Evolutionary conservation across 2,888 invertebrate species (phyloP).

Genomic region (Scaptomyza tumidula): DNA sequence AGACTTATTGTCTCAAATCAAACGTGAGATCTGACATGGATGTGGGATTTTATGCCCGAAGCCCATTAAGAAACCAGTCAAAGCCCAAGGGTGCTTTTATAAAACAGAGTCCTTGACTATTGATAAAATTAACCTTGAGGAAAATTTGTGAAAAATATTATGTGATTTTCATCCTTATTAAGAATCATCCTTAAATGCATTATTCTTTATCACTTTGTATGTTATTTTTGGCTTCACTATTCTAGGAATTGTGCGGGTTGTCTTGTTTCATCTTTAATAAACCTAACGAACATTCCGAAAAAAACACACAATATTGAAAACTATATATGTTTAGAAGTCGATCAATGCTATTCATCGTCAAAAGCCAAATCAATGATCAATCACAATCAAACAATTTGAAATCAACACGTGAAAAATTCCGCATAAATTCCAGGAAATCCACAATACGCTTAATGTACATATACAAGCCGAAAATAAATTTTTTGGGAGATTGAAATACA

Average conservation of each 20-base stretch:
- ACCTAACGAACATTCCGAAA: slow-evolving; percentile 4
- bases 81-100: slow-evolving; percentile 1
- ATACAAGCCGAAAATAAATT: slow-evolving; percentile 15
- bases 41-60: slow-evolving; percentile 10
- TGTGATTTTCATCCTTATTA: not conserved
- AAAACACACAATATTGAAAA: slow-evolving; percentile 8
- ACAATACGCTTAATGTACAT: slow-evolving; percentile 54
- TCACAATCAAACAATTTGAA: slow-evolving; percentile 57
- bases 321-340: slow-evolving; percentile 22
- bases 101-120: not conserved
- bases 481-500: slow-evolving; percentile 42
- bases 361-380: slow-evolving; percentile 72
- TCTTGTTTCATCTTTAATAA: not conserved
- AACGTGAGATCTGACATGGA: slow-evolving; percentile 4
- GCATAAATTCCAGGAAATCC: slow-evolving; percentile 77
- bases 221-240: too few relatives aligned
- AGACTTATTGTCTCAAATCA: slow-evolving; percentile 32
- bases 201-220: not conserved
- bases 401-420: slow-evolving; percentile 57
- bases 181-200: too few relatives aligned
- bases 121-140: not conserved
- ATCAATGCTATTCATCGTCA: slow-evolving; percentile 36
- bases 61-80: slow-evolving; percentile 14
- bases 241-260: not conserved
- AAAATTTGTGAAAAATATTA: not conserved